Conservation (phyloP, 2,113 vertebrate species). For the Scortum barcoo region DNA sequence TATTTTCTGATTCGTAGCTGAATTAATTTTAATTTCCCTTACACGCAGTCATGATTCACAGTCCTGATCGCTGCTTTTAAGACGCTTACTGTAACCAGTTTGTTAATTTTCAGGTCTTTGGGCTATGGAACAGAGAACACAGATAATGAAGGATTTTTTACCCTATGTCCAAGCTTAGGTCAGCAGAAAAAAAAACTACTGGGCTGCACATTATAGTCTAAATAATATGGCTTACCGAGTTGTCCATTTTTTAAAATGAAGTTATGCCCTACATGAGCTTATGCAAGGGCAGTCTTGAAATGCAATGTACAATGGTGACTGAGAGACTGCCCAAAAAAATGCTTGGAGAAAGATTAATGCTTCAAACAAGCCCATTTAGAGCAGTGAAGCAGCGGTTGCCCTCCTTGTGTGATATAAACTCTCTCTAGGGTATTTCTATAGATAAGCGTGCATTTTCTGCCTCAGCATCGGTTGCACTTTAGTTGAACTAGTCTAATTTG, state of each 20-base stretch:
- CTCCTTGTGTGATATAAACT: constrained; percentile 41
- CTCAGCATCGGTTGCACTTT: constrained; percentile 39
- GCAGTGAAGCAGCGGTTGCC: constrained; percentile 51
- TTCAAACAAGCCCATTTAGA: constrained; percentile 55
- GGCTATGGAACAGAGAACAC: constrained; percentile 5
- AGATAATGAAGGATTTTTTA: constrained; percentile 24
- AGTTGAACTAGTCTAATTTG: constrained; percentile 54
- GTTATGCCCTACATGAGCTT: constrained; percentile 26
- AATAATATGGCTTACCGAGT: constrained; percentile 15
- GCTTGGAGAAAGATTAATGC: constrained; percentile 49
- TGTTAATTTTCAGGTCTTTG: constrained; percentile 14
- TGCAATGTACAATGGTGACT: constrained; percentile 53
- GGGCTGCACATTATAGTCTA: constrained; percentile 28
- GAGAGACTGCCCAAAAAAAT: constrained; percentile 48
- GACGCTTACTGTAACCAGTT: not conserved
- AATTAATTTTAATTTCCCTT: not conserved
- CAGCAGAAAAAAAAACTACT: constrained; percentile 47
- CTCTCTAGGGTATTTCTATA: constrained; percentile 48
- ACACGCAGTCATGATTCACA: constrained; percentile 1
- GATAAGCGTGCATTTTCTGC: constrained; percentile 54
- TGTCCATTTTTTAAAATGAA: constrained; percentile 35
- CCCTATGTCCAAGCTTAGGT: constrained; percentile 34
- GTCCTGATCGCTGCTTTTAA: constrained; percentile 19
- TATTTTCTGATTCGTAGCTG: not conserved
- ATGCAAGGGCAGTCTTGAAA: constrained; percentile 41